Evolutionary conservation across 2,797 vertebrate genomes (phyloP).

Genomic region (Cossypha dichroa): DNA sequence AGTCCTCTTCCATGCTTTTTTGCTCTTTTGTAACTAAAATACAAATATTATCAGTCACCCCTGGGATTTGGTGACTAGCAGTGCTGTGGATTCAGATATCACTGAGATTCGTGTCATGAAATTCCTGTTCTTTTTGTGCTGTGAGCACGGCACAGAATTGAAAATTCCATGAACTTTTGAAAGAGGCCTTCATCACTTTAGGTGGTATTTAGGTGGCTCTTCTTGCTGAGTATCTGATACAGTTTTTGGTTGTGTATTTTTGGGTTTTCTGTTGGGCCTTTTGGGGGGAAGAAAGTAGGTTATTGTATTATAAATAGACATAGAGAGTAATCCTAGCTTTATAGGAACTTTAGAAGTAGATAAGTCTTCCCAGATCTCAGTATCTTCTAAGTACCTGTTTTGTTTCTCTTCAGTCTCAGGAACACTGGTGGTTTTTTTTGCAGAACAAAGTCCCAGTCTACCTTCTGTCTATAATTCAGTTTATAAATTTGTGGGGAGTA

Average conservation of each 20-base stretch:
- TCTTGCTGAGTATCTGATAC: rapidly evolving
- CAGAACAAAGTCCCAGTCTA: background rate
- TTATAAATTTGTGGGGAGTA: background rate
- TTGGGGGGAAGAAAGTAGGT: rapidly evolving
- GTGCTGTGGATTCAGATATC: background rate
- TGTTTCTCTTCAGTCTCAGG: background rate
- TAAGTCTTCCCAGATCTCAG: background rate
- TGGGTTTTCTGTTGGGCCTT: rapidly evolving
- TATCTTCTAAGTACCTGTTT: background rate
- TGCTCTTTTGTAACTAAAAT: too few relatives aligned
- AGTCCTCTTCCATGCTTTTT: background rate
- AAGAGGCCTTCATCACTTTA: rapidly evolving
- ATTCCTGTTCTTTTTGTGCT: background rate
- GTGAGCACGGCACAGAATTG: background rate
- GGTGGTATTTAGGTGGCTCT: background rate
- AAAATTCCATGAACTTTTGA: rapidly evolving
- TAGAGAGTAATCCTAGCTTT: background rate
- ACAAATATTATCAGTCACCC: too few relatives aligned
- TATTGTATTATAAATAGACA: background rate
- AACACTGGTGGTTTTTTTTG: rapidly evolving
- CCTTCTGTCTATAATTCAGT: rapidly evolving
- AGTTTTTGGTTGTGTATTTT: background rate
- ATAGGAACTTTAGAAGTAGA: background rate
- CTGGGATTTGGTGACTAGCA: background rate
- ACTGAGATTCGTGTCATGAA: background rate